A percentile compares a stretch with the other conserved stretches of the same genome.
Conservation (phyloP, 1,140 invertebrate species). For the Bicyclus anynana region DNA sequence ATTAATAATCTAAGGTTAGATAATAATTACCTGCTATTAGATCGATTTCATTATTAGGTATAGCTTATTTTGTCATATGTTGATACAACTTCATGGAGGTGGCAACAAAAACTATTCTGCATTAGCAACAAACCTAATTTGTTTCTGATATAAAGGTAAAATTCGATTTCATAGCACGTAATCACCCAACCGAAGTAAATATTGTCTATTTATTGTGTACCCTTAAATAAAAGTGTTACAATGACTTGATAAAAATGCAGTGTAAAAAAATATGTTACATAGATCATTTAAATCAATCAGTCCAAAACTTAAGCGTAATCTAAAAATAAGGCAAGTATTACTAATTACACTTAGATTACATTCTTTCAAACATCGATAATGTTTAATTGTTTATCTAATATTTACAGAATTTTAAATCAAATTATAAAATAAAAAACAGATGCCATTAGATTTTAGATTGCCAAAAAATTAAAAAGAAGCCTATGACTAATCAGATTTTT, state of each 20-base stretch:
- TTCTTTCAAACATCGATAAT: slow-evolving; percentile 16
- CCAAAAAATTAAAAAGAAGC: not conserved
- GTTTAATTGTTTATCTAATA: slow-evolving; percentile 1
- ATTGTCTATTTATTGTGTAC: slow-evolving; percentile 56
- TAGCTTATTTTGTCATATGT: no score
- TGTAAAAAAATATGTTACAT: slow-evolving; percentile 54
- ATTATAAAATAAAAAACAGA: slow-evolving; percentile 14
- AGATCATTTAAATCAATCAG: slow-evolving; percentile 66
- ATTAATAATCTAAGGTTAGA: no score
- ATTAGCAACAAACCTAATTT: no score
- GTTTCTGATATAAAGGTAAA: no score
- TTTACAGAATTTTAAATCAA: not conserved
- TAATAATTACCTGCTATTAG: not conserved
- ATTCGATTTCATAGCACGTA: not conserved
- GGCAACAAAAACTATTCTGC: no score
- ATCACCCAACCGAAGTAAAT: slow-evolving; percentile 14
- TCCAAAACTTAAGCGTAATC: slow-evolving; percentile 63
- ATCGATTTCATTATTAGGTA: no score
- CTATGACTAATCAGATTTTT: slow-evolving; percentile 21
- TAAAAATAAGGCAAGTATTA: slow-evolving; percentile 65
- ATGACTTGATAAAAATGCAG: slow-evolving; percentile 56
- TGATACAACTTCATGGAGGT: no score
- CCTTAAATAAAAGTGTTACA: slow-evolving; percentile 40
- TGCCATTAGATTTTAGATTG: slow-evolving; percentile 12
- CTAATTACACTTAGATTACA: no score